phyloP scores from a whole-genome alignment of 2,113 vertebrate species.

The Oreotragus oreotragus region DNA sequence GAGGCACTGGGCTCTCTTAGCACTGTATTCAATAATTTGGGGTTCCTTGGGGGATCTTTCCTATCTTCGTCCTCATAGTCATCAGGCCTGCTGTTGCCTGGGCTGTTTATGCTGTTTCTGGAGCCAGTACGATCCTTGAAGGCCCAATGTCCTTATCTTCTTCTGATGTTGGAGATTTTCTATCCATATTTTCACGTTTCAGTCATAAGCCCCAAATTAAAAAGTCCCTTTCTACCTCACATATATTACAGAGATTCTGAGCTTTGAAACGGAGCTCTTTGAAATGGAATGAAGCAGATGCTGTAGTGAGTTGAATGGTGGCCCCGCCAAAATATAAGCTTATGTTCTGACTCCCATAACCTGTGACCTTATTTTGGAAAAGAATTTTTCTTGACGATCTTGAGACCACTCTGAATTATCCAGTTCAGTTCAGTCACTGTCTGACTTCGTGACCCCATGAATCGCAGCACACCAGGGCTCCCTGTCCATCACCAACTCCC shows the following conservation, averaged over 20 bases:
- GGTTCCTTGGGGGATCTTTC: neutral
- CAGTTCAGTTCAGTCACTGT: neutral
- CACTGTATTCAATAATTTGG: neutral
- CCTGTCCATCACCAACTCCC: no score
- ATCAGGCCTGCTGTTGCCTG: neutral
- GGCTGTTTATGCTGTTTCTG: neutral
- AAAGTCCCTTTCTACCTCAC: neutral
- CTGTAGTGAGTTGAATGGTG: neutral
- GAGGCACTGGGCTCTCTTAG: neutral
- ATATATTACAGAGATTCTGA: no score
- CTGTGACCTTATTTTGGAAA: neutral
- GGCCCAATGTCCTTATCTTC: neutral
- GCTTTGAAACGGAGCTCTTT: neutral
- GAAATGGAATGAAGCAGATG: neutral
- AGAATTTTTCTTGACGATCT: neutral
- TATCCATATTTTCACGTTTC: neutral
- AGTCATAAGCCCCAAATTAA: neutral
- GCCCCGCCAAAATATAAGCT: neutral
- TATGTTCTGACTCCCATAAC: neutral
- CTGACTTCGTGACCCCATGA: no score
- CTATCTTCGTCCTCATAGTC: neutral
- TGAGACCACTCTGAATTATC: neutral
- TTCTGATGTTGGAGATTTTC: neutral
- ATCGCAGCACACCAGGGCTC: no score
- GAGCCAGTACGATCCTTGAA: neutral